Evolutionary conservation across 2,888 invertebrate species (phyloP).

Genomic region (Drosophila pegasa): DNA sequence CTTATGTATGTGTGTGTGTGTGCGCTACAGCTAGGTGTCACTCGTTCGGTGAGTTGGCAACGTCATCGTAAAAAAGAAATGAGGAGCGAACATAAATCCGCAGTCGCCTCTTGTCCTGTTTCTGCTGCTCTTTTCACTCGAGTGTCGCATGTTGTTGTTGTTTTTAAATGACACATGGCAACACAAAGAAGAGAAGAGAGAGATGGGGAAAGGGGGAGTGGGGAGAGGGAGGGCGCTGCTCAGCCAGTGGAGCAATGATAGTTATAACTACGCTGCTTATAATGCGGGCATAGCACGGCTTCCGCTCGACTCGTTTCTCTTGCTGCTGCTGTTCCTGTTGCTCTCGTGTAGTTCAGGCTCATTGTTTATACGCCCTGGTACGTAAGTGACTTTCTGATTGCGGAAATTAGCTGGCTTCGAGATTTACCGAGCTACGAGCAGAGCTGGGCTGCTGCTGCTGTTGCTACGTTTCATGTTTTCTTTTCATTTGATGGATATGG

Average conservation of each 20-base stretch:
- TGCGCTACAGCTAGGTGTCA: constrained; percentile 44
- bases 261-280: constrained; percentile 58
- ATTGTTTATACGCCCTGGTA: constrained; percentile 67
- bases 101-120: constrained; percentile 23
- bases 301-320: constrained; percentile 11
- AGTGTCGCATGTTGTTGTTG: constrained; percentile 16
- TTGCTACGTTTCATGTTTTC: constrained; percentile 47
- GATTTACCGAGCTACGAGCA: constrained; percentile 45
- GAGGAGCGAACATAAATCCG: constrained; percentile 33
- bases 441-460: constrained; percentile 13
- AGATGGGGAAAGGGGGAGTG: not conserved
- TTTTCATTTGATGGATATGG: constrained; percentile 73
- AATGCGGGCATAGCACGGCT: constrained; percentile 31
- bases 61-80: constrained; percentile 53
- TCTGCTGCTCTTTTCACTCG: constrained; percentile 39
- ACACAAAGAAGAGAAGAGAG: not conserved
- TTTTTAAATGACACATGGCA: constrained; percentile 60
- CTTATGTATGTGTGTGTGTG: constrained; percentile 3
- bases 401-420: constrained; percentile 73
- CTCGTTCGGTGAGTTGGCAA: constrained; percentile 60
- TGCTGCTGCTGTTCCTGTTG: constrained; percentile 18
- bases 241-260: constrained; percentile 61
- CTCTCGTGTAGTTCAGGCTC: constrained; percentile 31
- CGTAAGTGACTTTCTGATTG: constrained; percentile 75
- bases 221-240: constrained; percentile 34